A percentile compares a stretch with the other conserved stretches of the same genome.
phyloP scores from a whole-genome alignment of 2,888 invertebrate species.

The Phasia obesa region DNA sequence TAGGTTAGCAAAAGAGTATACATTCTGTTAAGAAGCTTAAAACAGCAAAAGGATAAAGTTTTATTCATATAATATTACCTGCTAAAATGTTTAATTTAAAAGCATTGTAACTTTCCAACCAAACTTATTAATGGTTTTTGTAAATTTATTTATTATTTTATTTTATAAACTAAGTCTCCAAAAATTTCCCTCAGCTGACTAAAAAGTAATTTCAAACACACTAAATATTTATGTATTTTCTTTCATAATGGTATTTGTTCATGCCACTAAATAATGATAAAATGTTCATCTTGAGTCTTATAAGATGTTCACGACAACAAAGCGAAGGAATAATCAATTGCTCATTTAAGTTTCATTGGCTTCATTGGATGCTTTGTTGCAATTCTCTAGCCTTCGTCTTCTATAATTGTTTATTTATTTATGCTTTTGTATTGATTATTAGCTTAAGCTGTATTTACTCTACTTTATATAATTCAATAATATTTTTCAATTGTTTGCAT shows the following conservation, averaged over 20 bases:
- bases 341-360: neutral
- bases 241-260: neutral
- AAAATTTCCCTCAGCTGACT: neutral
- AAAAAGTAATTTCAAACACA: neutral
- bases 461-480: conserved; percentile 3
- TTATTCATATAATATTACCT: no score
- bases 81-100: no score
- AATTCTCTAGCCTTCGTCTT: neutral
- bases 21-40: no score
- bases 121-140: no score
- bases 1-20: no score
- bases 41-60: no score
- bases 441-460: neutral
- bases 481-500: neutral
- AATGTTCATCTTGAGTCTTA: neutral
- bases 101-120: no score
- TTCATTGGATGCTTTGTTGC: neutral
- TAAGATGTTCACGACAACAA: neutral
- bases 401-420: neutral
- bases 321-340: neutral
- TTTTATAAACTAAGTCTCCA: neutral
- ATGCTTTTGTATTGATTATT: neutral
- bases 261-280: neutral
- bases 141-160: neutral
- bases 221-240: neutral